These are phyloP conservation scores for Theodoxus fluviatilis DNA, from an alignment of 2,888 invertebrate genomes.

Conservation along the genomic window DNA sequence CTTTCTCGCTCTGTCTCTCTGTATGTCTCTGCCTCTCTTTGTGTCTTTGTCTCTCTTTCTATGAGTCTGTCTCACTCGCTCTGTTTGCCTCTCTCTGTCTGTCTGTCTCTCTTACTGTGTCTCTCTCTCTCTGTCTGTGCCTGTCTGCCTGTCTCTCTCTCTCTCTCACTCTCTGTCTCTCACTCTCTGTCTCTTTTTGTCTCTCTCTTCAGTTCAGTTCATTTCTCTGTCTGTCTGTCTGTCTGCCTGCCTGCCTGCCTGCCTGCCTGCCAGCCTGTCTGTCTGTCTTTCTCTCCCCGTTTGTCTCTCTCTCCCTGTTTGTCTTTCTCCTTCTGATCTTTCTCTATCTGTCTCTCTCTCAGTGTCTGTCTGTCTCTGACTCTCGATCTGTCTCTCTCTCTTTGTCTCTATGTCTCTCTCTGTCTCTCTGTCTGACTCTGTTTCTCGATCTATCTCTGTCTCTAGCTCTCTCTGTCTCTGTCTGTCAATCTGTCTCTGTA, in stretches of 20 bases:
- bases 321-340: conserved; percentile 7
- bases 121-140: not conserved
- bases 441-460: no score
- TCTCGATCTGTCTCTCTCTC: no score
- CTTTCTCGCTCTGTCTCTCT: no score
- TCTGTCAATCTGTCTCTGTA: no score
- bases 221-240: no score
- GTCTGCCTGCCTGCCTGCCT: not conserved
- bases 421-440: no score
- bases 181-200: not conserved
- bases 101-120: conserved; percentile 2
- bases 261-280: not conserved
- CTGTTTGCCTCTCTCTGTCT: not conserved
- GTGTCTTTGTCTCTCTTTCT: no score
- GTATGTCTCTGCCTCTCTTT: no score
- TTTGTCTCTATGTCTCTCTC: no score
- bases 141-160: not conserved
- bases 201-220: no score
- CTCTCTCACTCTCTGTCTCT: conserved; percentile 21
- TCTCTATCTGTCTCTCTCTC: not conserved
- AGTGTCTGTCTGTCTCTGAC: no score
- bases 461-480: no score
- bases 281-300: conserved; percentile 1
- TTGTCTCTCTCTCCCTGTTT: conserved; percentile 13
- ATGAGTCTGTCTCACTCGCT: not conserved